Evolutionary conservation across 1,140 invertebrate species (phyloP), one percentile per base, ranked within the genome.

Genomic region (Drosophila arawakana): DNA sequence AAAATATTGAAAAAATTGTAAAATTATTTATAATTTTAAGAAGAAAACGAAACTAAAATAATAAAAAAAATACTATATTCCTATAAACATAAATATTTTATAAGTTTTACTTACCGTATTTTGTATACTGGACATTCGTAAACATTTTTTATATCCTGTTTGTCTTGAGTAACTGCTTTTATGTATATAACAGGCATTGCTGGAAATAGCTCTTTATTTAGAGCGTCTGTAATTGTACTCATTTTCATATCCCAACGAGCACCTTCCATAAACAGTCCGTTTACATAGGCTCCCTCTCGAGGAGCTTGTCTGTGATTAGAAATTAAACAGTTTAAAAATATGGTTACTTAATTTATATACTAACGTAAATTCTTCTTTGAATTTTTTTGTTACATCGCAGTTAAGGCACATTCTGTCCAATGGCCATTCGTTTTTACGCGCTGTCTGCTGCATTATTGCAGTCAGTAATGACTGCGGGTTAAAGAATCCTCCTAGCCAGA

Each of bases 401-500:
- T 97, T 96, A 49, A 99, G 93, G 91, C 97, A 98, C 97, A 99
- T 98, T 91, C 98, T 97, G 93, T 99, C 98, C 43, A 99, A 93
- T 0, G 98, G 98, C 96, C 97, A 97, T 93, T 99, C 98, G 93
- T 98, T 98, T 93, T 97, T 98, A 41, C 98, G 94, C 1, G 98
- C 98, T 50, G 97, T 98, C 92, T 97, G 97, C 93, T 99, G 98
- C 98, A 99, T 99, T 85, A 99, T 98, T 35, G 98, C 98, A 0
- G 98, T 99, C 7, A 99, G 93, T 92, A 99, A 98, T 10, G 97
- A 98, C 93, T 99, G 98, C 0, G 98, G 98, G 93, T 99, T 99
- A 93, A 99, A 99, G 92, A 99, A 98, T 15, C 98, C 98, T 8
- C 95, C 97, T 25, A 99, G 93, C 98, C 98, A 99, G 18, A 98